These are phyloP conservation scores for Vandiemenella viatica DNA, from an alignment of 2,888 invertebrate species.

Conservation along the genomic window DNA sequence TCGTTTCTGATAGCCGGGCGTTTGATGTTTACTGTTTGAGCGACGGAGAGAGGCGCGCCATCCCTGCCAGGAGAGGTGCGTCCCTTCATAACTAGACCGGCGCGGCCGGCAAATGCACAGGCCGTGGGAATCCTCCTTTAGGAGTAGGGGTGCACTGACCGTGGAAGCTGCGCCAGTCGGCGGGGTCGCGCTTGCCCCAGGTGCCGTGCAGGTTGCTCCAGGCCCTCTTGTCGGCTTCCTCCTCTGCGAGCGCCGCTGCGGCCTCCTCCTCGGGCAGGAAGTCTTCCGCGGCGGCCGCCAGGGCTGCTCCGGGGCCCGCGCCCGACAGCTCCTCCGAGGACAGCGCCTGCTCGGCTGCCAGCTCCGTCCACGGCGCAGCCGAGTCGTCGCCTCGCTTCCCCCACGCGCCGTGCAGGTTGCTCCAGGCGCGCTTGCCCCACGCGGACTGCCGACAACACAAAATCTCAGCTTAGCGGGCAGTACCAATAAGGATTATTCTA, in stretches of 20 bases:
- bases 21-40: no score
- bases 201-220: constrained; percentile 57
- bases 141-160: constrained; percentile 25
- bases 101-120: no score
- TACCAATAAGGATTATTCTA: no score
- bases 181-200: constrained; percentile 59
- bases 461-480: no score
- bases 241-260: constrained; percentile 22
- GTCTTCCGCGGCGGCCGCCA: background rate
- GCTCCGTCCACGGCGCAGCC: background rate
- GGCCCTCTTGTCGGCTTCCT: constrained; percentile 37
- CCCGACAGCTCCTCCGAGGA: background rate
- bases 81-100: no score
- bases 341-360: background rate
- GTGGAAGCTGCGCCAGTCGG: constrained; percentile 41
- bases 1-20: no score
- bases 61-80: no score
- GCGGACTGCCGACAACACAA: no score
- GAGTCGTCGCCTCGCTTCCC: constrained; percentile 19
- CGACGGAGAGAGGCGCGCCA: no score
- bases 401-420: constrained; percentile 22
- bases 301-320: background rate
- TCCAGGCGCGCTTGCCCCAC: constrained; percentile 30
- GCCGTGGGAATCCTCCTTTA: no score
- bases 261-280: background rate